A percentile compares a stretch with the other conserved stretches of the same genome.
phyloP scores from a whole-genome alignment of 2,888 invertebrate genomes.

The Chrysotoxum bicinctum region DNA sequence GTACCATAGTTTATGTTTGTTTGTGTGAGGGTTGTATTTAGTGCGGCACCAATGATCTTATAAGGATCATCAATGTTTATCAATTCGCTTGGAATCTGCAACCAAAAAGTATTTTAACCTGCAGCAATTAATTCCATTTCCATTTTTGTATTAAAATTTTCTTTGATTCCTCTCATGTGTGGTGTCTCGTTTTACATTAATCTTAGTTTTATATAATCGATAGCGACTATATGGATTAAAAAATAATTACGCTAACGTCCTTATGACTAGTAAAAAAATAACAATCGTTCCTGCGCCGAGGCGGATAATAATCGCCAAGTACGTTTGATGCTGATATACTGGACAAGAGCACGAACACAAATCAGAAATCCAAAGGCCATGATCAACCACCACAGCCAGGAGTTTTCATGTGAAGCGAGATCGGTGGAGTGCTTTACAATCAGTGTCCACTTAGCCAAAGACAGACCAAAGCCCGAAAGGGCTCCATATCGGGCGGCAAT shows the following conservation, averaged over 20 bases:
- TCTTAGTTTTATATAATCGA: slow-evolving; percentile 57
- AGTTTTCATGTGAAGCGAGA: slow-evolving; percentile 92
- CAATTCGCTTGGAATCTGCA: slow-evolving; percentile 39
- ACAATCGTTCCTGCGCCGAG: slow-evolving; percentile 92
- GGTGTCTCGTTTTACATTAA: slow-evolving; percentile 47
- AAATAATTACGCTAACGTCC: slow-evolving; percentile 36
- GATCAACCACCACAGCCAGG: slow-evolving; percentile 96
- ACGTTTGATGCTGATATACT: slow-evolving; percentile 93
- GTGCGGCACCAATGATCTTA: slow-evolving; percentile 43
- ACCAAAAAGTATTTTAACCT: background rate
- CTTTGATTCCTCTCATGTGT: slow-evolving; percentile 5
- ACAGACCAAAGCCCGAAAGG: slow-evolving; percentile 94
- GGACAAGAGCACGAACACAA: slow-evolving; percentile 92
- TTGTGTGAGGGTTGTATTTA: slow-evolving; percentile 29
- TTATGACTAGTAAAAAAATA: slow-evolving; percentile 89
- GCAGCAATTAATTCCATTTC: slow-evolving; percentile 41
- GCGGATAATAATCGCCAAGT: slow-evolving; percentile 93
- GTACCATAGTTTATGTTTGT: slow-evolving; percentile 11
- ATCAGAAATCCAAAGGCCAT: slow-evolving; percentile 94
- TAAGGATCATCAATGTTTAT: slow-evolving; percentile 19
- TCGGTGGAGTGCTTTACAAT: slow-evolving; percentile 96
- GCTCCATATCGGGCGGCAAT: slow-evolving; percentile 96
- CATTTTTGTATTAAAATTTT: slow-evolving; percentile 38
- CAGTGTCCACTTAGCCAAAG: slow-evolving; percentile 96
- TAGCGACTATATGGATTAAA: slow-evolving; percentile 54